Conservation (phyloP, 1,140 invertebrate species). For the Lanistes nyassanus region DNA sequence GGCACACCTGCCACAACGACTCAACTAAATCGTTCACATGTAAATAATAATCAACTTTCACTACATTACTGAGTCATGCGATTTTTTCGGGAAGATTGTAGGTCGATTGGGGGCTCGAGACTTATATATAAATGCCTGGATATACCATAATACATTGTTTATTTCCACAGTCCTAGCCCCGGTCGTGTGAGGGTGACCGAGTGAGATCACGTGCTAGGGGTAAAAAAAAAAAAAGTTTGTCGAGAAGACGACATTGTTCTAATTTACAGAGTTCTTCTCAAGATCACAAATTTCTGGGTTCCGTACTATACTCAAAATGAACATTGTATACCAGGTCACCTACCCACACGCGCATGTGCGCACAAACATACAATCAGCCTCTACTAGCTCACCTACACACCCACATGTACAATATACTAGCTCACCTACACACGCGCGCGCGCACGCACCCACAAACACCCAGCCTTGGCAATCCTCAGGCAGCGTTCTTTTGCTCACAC, state of each 20-base stretch:
- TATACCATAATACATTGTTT: neutral
- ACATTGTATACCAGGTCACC: neutral
- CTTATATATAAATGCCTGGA: neutral
- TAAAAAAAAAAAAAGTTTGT: too few relatives aligned
- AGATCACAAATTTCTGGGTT: neutral
- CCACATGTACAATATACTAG: neutral
- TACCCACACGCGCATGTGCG: constrained; percentile 2
- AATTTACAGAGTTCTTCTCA: neutral
- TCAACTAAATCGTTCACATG: too few relatives aligned
- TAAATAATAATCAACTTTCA: too few relatives aligned
- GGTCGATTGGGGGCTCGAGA: neutral
- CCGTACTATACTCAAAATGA: neutral
- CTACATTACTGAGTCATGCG: too few relatives aligned
- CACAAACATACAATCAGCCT: constrained; percentile 9
- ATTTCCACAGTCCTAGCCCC: neutral
- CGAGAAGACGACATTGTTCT: too few relatives aligned
- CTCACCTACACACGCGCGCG: constrained; percentile 1
- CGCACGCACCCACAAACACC: neutral
- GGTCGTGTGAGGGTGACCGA: too few relatives aligned
- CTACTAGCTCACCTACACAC: neutral
- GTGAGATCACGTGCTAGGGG: too few relatives aligned
- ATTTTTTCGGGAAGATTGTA: too few relatives aligned
- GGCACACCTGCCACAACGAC: too few relatives aligned
- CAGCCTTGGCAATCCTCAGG: too few relatives aligned
- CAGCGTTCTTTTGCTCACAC: too few relatives aligned